Base-by-base conservation (phyloP, 2,113 vertebrate genomes). In the Bos javanicus region DNA sequence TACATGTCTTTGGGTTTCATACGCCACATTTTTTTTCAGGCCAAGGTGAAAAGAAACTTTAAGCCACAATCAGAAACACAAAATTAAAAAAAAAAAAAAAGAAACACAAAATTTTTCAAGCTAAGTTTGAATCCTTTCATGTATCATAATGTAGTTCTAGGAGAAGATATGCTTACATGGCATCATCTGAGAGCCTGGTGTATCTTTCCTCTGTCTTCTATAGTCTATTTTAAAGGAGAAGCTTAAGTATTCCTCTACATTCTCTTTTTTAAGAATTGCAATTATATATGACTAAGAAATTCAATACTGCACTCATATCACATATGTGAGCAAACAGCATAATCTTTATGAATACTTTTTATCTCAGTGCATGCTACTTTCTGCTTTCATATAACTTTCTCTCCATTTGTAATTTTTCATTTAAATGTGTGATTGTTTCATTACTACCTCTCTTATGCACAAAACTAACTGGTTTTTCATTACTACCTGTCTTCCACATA, bases 1-100 rank as follows among this genome's bases (percentile, higher is more conserved):
- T 95, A 71, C 76, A 95, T 97, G 56, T 48, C 78, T 95, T 89
- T 93, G 39, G n/a, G 6, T 91, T 90, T 91, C 56, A 90, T 94
- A 93, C 93, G 16, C 46, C 94, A 43, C 8, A 83, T 71, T 94
- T 90, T 94, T 87, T 95, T 85, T 96, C 14, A 96, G 78, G 36
- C 16, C 54, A 97, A 97, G 28, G 59, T 96, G 52, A 85, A 95
- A 60, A 96, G 39, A 93, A 89, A 86, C 89, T 88, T 3, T 57
- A 67, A 82, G 26, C 16, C 26, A 82, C 2, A 59, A 93, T 89
- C 5, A 96, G 82, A 96, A 86, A 26, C 3, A 64, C 7, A 50
- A 78, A 26, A 16, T n/a, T 48, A 39, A 39, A 39, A 39, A 39
- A 39, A 39, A 39, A n/a, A 39, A 39, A 39, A 39, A 39, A 39